Conservation (phyloP, 1,140 invertebrate genomes). For the Agrilus planipennis region DNA sequence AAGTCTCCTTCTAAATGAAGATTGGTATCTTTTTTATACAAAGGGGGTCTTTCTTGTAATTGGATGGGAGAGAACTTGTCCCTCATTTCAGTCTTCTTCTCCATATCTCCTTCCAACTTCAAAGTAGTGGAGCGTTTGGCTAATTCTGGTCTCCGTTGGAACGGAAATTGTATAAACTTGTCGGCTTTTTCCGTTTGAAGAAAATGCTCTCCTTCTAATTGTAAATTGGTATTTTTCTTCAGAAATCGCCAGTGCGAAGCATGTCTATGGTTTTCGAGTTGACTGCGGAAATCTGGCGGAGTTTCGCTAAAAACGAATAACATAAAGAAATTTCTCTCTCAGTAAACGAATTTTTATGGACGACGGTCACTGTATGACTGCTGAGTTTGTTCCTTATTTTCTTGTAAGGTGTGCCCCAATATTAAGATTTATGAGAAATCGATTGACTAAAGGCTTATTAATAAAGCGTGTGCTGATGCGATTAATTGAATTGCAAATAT, state of each 20-base stretch:
- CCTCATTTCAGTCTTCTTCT: slow-evolving; percentile 39
- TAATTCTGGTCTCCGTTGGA: slow-evolving; percentile 26
- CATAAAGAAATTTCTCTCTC: neutral
- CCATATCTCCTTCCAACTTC: slow-evolving; percentile 37
- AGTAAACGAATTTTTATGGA: no score
- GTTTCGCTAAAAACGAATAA: no score
- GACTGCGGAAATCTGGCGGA: no score
- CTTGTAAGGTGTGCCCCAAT: no score
- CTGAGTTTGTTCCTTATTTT: no score
- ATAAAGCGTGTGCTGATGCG: no score
- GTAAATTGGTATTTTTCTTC: slow-evolving; percentile 35
- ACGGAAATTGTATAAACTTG: slow-evolving; percentile 39
- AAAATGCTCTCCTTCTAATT: slow-evolving; percentile 39
- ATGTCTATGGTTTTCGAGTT: no score
- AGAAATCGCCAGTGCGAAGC: no score
- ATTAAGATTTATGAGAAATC: no score
- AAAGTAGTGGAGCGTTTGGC: slow-evolving; percentile 27
- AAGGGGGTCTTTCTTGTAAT: slow-evolving; percentile 19
- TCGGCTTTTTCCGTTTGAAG: slow-evolving; percentile 39
- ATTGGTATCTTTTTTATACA: slow-evolving; percentile 34
- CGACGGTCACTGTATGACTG: no score
- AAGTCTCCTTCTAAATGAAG: slow-evolving; percentile 42
- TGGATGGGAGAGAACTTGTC: slow-evolving; percentile 39
- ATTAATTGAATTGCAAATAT: no score
- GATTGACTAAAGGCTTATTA: no score